Base-by-base conservation (phyloP, 2,797 vertebrate genomes). In the Taenioides sp. region DNA sequence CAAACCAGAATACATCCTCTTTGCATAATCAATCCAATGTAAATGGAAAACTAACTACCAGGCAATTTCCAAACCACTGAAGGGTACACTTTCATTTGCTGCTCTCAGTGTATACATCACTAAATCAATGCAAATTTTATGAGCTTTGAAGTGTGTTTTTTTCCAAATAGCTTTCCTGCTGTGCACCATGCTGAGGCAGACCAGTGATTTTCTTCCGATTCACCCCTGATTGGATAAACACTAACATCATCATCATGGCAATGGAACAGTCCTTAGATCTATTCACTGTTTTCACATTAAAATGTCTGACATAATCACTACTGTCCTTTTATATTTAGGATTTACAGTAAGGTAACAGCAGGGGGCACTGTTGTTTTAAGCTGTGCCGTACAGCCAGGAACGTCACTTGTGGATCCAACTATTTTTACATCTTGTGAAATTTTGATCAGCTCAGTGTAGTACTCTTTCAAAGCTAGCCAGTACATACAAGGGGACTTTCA, bases 351-450 rank as follows among this genome's bases (percentile, higher is more conserved):
- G 66, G 34, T 11, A 31, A 88, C 92, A 91, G 74, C 22, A 84
- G 92, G 84, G 89, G 91, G 88, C 91, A 87, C 70, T 92, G 82
- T 88, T 84, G 82, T 28, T 70, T 86, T 80, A 37, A 79, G 28
- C 65, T 68, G 67, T 69, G 67, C 71, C 69, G 71, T 73, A 75
- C 69, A 27, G 34, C 34, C 57, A n/a, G 14, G 68, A 55, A 63
- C 60, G 60, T 49, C 28, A 50, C 7, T 73, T 1, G 31, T 62
- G 72, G 65, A 77, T 60, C 69, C 40, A 68, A 76, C 58, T 22
- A 86, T 90, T 90, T 92, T 85, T 91, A 88, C 77, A 80, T 82
- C 80, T 78, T 74, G 74, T 84, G 79, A 88, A 89, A 85, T 79
- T 82, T 67, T 69, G 14, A 89, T 74, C 79, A 81, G 84, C 88